These are phyloP conservation scores for Catotricha subobsoleta DNA, from an alignment of 2,888 invertebrate species.

Conservation along the genomic window DNA sequence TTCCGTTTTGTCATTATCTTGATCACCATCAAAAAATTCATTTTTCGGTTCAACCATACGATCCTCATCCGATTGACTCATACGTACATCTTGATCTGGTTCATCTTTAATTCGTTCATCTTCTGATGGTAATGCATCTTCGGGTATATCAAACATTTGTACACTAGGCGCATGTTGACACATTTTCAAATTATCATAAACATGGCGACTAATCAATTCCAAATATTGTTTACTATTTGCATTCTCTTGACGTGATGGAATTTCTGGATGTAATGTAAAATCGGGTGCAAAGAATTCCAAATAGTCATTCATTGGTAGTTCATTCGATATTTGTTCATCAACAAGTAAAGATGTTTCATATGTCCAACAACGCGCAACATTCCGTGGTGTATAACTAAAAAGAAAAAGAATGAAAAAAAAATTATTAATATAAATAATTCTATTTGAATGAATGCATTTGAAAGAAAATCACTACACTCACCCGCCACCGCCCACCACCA, in stretches of 20 bases:
- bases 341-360: conserved; percentile 91
- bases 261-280: conserved; percentile 87
- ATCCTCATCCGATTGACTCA: conserved; percentile 61
- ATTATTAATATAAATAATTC: conserved; percentile 1
- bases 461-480: conserved; percentile 23
- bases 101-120: conserved; percentile 51
- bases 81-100: conserved; percentile 63
- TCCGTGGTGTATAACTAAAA: conserved; percentile 70
- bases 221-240: conserved; percentile 91
- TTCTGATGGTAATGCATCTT: conserved; percentile 56
- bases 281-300: conserved; percentile 96
- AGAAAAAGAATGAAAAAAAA: conserved; percentile 19
- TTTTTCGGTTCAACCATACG: conserved; percentile 66
- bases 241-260: conserved; percentile 72
- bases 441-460: conserved; percentile 3
- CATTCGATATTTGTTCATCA: conserved; percentile 84
- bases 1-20: conserved; percentile 65
- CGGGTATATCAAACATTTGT: conserved; percentile 91
- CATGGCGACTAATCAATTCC: conserved; percentile 74
- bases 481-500: conserved; percentile 69
- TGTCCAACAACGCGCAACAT: conserved; percentile 98
- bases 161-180: conserved; percentile 88
- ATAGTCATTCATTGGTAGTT: conserved; percentile 90
- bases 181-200: conserved; percentile 85
- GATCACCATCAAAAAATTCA: conserved; percentile 81